phyloP scores from a whole-genome alignment of 2,888 invertebrate species.

The Clitarchus hookeri region DNA sequence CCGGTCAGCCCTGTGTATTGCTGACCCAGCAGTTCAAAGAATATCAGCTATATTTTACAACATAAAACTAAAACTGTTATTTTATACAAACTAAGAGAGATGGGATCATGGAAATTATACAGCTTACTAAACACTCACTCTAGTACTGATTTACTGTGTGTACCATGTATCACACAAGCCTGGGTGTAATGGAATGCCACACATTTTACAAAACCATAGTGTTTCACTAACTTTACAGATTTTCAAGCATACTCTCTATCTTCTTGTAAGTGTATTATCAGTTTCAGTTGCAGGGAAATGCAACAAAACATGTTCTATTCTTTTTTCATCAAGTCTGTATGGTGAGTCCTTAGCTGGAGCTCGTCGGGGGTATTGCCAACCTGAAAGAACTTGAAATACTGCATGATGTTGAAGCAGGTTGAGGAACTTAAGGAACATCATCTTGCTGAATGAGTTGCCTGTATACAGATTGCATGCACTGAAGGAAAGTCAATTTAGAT shows the following conservation, averaged over 20 bases:
- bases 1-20: neutral
- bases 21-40: too few relatives aligned
- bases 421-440: neutral
- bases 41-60: too few relatives aligned
- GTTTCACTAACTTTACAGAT: neutral
- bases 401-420: neutral
- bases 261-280: neutral
- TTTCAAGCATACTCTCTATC: neutral
- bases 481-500: neutral
- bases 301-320: neutral
- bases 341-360: neutral
- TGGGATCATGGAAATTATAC: neutral
- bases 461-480: neutral
- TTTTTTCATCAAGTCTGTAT: constrained; percentile 12
- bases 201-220: neutral
- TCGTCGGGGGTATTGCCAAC: neutral
- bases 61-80: neutral
- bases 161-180: neutral
- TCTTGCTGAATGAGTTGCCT: neutral
- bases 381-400: neutral
- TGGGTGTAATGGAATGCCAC: neutral
- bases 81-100: neutral
- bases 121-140: neutral
- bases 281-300: neutral
- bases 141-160: neutral